Percentiles rank a stretch among this genome's conserved stretches.
These are phyloP conservation scores for Esox lucius DNA, from an alignment of 2,797 vertebrate genomes.

Conservation along the genomic window DNA sequence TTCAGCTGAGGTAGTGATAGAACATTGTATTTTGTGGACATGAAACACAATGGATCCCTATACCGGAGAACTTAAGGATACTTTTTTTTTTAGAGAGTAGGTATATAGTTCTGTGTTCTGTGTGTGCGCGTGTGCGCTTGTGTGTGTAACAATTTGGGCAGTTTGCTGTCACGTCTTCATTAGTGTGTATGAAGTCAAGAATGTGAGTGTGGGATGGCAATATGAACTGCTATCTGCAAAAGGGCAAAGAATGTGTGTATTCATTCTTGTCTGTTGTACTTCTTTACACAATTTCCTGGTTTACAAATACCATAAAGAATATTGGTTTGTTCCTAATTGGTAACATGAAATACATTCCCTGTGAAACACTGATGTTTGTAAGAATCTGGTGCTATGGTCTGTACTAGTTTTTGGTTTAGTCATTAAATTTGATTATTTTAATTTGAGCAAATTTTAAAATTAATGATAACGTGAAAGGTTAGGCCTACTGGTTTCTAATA, in stretches of 20 bases:
- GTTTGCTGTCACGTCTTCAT: conserved; percentile 2
- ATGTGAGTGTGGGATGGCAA: neutral
- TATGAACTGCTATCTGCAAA: conserved; percentile 2
- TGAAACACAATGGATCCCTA: neutral
- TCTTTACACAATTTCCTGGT: conserved; percentile 5
- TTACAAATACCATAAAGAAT: conserved; percentile 16
- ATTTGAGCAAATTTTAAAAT: conserved; percentile 9
- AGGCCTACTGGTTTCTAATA: conserved; percentile 1
- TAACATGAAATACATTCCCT: conserved; percentile 27
- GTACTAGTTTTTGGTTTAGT: conserved; percentile 3
- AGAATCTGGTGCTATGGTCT: conserved; percentile 24
- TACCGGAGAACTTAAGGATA: neutral
- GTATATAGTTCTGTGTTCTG: conserved; percentile 4
- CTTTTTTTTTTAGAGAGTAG: conserved; percentile 7
- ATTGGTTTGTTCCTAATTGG: conserved; percentile 20
- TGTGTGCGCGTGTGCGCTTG: conserved; percentile 2
- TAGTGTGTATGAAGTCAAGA: neutral
- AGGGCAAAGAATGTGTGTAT: conserved; percentile 1
- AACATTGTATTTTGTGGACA: conserved; percentile 14
- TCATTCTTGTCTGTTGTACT: conserved; percentile 7
- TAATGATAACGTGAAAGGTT: neutral
- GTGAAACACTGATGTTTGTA: conserved; percentile 17
- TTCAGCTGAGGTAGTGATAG: conserved; percentile 1
- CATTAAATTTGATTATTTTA: conserved; percentile 6
- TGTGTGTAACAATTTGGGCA: neutral